Evolutionary conservation across 2,888 invertebrate species (phyloP), one percentile per base, ranked within the genome.

Genomic region (Odontocolon sp.): DNA sequence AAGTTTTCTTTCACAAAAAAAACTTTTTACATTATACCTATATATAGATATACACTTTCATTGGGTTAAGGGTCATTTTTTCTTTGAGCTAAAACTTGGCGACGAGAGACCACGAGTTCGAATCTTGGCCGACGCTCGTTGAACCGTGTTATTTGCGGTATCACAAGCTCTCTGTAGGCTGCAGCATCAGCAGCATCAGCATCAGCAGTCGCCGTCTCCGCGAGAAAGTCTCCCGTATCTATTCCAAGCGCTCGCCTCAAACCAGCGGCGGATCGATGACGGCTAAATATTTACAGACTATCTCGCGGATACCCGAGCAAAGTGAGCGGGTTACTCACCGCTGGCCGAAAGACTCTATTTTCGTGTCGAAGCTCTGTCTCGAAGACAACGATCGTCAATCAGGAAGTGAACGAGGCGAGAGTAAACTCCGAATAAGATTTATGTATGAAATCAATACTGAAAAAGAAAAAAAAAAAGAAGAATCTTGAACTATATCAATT

Each of bases 231-330:
- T 54, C 36, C 64, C 47, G 68, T 77, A 72, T 77, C 67, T 77
- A 72, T 77, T 77, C 71, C 71, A 56, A 63, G 31, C n/a, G n/a
- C 71, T 71, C 70, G 76, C 70, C 76, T 70, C 76, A 71, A 76
- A 71, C 69, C 69, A 40, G 18, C 66, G 67, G 36, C 47, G 68
- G 68, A 77, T 77, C 77, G 72, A 77, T 72, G 72, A 77, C 72
- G 77, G 63, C 68, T 77, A 72, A 77, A 77, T 77, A 77, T 72
- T 77, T 77, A 68, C 77, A 45, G 68, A 42, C 61, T 68, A 64
- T 68, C 54, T 40, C 26, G 9, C 40, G 59, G 42, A 14, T 23
- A 28, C 56, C 54, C 47, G 59, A 64, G 36, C n/a, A n/a, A n/a
- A n/a, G n/a, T n/a, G n/a, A 38, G 21, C 40, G 42, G 14, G 14